Conservation (phyloP, 1,140 invertebrate genomes). For the Periplaneta americana region DNA sequence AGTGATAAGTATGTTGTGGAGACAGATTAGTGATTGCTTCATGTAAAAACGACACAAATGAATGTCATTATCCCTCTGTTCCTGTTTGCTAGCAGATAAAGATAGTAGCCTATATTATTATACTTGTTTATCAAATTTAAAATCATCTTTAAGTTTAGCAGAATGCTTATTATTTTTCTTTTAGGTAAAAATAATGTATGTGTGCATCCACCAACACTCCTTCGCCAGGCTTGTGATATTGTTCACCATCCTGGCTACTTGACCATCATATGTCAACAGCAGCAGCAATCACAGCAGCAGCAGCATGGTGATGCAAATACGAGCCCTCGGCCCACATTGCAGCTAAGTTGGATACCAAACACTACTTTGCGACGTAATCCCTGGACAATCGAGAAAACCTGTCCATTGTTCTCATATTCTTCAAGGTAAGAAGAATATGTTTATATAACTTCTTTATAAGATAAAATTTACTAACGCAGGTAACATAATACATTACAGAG, state of each 20-base stretch:
- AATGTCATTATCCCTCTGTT: background rate
- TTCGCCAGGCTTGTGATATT: constrained; percentile 71
- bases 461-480: too few species aligned
- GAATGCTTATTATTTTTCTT: background rate
- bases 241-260: constrained; percentile 90
- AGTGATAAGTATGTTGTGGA: background rate
- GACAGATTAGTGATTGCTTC: background rate
- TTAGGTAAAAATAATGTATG: constrained; percentile 83
- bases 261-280: constrained; percentile 72
- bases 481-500: too few species aligned
- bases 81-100: background rate
- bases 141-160: background rate
- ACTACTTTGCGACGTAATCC: constrained; percentile 82
- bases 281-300: too few species aligned
- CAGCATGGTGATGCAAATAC: constrained; percentile 56
- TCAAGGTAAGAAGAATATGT: background rate
- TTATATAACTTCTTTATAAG: too few species aligned
- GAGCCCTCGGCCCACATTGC: constrained; percentile 69
- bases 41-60: background rate
- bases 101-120: background rate
- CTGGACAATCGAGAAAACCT: constrained; percentile 57
- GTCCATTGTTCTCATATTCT: background rate
- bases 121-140: background rate
- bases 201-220: constrained; percentile 82
- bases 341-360: constrained; percentile 93